A percentile compares a stretch with the other conserved stretches of the same genome.
These are phyloP conservation scores for Laterallus jamaicensis DNA, from an alignment of 2,113 vertebrate species.

Conservation along the genomic window DNA sequence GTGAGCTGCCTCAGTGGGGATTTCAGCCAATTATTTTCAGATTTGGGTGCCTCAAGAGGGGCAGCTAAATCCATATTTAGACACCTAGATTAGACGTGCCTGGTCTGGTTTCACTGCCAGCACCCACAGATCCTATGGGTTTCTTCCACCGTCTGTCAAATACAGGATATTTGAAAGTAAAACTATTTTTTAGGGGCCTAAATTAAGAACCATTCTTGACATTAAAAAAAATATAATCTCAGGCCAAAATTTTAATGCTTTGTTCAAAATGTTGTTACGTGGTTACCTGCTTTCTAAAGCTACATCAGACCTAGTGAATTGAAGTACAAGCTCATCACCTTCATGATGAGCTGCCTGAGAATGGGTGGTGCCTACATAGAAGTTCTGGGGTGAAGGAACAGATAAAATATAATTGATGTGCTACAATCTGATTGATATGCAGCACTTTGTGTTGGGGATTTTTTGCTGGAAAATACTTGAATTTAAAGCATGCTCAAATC, in stretches of 20 bases:
- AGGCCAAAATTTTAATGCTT: background rate
- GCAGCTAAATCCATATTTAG: conserved; percentile 43
- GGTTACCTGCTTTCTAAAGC: background rate
- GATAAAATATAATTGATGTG: background rate
- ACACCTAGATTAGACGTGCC: background rate
- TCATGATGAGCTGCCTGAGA: background rate
- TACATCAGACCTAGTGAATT: background rate
- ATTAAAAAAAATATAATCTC: background rate
- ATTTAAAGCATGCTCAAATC: background rate
- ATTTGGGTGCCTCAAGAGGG: background rate
- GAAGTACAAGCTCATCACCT: background rate
- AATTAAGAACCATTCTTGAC: background rate
- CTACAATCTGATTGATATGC: background rate
- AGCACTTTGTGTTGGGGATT: background rate
- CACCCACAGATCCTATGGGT: background rate
- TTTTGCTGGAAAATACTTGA: background rate
- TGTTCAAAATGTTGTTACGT: background rate
- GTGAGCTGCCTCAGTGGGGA: background rate
- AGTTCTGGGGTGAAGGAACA: background rate
- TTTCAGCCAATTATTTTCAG: conserved; percentile 18
- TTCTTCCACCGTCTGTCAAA: conserved; percentile 14
- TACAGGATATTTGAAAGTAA: background rate
- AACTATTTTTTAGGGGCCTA: background rate
- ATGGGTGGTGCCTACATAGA: background rate
- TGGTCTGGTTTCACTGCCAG: conserved; percentile 20